phyloP scores from a whole-genome alignment of 2,797 vertebrate species.

The Lerista edwardsae region DNA sequence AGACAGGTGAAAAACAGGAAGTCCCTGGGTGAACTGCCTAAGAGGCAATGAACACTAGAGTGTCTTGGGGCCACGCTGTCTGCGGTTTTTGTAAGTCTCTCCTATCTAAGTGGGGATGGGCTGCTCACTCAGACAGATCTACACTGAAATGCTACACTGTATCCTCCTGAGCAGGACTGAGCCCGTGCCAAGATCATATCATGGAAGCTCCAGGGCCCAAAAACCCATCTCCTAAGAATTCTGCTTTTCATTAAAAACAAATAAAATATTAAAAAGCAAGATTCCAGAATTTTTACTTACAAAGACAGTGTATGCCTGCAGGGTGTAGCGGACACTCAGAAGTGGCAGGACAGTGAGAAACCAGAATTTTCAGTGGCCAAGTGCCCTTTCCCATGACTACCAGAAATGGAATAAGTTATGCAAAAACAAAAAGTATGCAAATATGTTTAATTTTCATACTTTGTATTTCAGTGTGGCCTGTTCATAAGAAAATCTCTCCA shows the following conservation, averaged over 20 bases:
- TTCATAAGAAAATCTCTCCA: not conserved
- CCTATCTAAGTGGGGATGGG: not conserved
- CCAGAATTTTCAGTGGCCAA: not conserved
- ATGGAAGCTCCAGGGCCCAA: not conserved
- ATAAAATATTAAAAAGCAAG: not conserved
- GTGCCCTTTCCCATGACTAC: too few relatives aligned
- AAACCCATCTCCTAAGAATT: not conserved
- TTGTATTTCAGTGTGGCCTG: not conserved
- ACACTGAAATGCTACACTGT: not conserved
- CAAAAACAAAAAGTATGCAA: not conserved
- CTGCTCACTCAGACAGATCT: too few relatives aligned
- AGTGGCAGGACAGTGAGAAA: not conserved
- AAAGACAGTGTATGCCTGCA: not conserved
- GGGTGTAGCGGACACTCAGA: not conserved
- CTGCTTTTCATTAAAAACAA: not conserved
- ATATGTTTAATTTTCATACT: not conserved
- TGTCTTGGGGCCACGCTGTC: not conserved
- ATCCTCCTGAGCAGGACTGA: not conserved
- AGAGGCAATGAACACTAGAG: not conserved
- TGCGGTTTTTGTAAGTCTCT: not conserved
- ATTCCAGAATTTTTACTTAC: not conserved
- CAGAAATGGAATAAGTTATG: not conserved
- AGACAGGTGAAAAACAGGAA: not conserved
- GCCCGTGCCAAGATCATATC: not conserved
- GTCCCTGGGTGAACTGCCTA: not conserved